A percentile compares a stretch with the other conserved stretches of the same genome.
Evolutionary conservation across 2,113 vertebrate genomes (phyloP).

Genomic region (Psilopsiagon aurifrons): DNA sequence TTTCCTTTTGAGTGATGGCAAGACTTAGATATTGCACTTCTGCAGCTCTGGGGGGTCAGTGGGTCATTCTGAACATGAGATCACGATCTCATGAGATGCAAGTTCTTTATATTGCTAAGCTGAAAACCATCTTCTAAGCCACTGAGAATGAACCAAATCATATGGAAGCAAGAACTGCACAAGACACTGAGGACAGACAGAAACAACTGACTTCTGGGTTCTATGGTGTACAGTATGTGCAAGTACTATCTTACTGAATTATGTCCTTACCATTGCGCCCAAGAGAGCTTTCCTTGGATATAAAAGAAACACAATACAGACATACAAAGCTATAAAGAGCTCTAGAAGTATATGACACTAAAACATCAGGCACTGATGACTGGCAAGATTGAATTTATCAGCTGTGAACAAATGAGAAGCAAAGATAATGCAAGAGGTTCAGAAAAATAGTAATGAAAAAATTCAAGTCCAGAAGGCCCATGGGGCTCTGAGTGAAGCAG

Average conservation of each 20-base stretch:
- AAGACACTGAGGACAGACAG: background rate
- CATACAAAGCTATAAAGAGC: background rate
- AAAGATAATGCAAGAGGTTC: background rate
- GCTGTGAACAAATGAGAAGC: background rate
- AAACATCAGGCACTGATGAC: background rate
- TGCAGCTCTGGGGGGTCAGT: background rate
- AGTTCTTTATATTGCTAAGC: background rate
- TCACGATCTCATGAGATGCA: fast-evolving
- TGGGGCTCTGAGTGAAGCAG: background rate
- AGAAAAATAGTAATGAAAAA: background rate
- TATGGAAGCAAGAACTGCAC: background rate
- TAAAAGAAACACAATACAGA: background rate
- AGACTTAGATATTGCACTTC: background rate
- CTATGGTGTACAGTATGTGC: background rate
- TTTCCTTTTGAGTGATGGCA: background rate
- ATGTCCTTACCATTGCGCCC: too few species aligned
- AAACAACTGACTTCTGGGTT: background rate
- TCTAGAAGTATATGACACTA: background rate
- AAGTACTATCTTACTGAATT: background rate
- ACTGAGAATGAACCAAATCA: background rate
- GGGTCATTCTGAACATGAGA: background rate
- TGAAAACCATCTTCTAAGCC: background rate
- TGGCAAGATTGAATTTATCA: background rate
- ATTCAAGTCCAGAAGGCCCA: background rate
- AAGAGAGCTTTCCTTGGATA: background rate